These are phyloP conservation scores for Circaetus cinerascens DNA, from an alignment of 2,113 vertebrate genomes.

Conservation along the genomic window DNA sequence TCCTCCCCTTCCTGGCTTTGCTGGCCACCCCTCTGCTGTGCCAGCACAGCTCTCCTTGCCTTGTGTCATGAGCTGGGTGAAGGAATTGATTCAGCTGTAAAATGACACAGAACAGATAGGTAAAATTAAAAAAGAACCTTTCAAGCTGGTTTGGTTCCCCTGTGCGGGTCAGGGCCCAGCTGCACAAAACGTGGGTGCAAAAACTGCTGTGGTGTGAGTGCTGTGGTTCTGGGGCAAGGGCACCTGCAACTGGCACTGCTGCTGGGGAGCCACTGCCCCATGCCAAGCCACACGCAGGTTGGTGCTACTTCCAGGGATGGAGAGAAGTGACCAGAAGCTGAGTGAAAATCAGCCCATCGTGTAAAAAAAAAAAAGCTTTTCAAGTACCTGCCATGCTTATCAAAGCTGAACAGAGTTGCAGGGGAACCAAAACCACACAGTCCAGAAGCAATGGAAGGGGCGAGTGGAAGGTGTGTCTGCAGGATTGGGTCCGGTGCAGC, in stretches of 20 bases:
- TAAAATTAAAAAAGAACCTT: neutral
- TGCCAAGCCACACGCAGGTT: neutral
- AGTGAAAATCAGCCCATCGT: neutral
- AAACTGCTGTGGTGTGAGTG: neutral
- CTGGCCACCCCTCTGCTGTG: neutral
- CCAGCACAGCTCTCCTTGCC: neutral
- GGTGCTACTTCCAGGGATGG: neutral
- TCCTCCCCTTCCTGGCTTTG: neutral
- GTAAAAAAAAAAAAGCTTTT: neutral
- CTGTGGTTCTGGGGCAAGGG: neutral
- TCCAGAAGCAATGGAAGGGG: neutral
- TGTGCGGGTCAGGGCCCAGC: neutral
- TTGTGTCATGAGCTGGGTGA: neutral
- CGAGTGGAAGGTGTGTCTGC: neutral
- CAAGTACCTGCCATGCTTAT: fast-evolving
- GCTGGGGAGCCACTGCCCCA: neutral
- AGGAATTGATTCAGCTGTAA: neutral
- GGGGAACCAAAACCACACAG: fast-evolving
- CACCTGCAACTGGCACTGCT: neutral
- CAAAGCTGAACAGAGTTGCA: neutral
- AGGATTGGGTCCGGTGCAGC: neutral
- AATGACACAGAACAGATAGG: neutral
- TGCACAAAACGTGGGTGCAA: neutral
- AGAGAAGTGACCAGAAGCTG: neutral
- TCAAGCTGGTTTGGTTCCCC: neutral